Evolutionary conservation across 2,113 vertebrate genomes (phyloP).

Genomic region (Serinus canaria): DNA sequence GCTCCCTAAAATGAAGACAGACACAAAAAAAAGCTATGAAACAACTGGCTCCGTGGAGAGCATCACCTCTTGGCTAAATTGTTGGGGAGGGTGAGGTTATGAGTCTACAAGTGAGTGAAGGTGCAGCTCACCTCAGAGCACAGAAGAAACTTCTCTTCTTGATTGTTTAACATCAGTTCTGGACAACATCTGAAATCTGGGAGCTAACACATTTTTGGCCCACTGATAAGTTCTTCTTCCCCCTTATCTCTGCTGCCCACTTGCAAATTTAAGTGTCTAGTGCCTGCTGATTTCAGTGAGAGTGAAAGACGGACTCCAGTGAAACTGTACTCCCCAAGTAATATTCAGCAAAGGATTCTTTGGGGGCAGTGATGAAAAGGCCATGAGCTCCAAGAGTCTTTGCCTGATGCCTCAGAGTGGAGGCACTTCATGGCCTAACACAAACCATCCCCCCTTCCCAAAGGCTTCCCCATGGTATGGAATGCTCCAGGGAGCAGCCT

Average conservation of each 20-base stretch:
- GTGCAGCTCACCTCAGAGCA: not conserved
- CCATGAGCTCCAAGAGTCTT: not conserved
- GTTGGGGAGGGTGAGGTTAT: not conserved
- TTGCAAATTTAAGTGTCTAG: not conserved
- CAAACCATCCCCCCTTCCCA: not conserved
- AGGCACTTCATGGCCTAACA: not conserved
- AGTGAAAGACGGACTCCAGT: not conserved
- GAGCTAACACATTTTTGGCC: not conserved
- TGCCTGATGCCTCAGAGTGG: not conserved
- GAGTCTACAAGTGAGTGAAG: not conserved
- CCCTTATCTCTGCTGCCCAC: not conserved
- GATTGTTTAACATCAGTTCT: not conserved
- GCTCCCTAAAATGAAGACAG: slow-evolving; percentile 76
- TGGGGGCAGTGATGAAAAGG: not conserved
- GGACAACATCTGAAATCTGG: not conserved
- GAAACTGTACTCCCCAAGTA: not conserved
- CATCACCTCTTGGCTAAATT: not conserved
- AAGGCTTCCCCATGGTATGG: accelerated
- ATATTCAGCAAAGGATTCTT: not conserved
- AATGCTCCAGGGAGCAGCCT: not conserved
- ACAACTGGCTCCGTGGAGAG: not conserved
- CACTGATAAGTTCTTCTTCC: not conserved
- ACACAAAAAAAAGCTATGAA: not conserved
- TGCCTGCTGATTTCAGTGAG: not conserved
- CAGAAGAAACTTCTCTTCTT: not conserved